Base-by-base conservation (phyloP, 2,797 vertebrate species). In the Sandelia bainsii region DNA sequence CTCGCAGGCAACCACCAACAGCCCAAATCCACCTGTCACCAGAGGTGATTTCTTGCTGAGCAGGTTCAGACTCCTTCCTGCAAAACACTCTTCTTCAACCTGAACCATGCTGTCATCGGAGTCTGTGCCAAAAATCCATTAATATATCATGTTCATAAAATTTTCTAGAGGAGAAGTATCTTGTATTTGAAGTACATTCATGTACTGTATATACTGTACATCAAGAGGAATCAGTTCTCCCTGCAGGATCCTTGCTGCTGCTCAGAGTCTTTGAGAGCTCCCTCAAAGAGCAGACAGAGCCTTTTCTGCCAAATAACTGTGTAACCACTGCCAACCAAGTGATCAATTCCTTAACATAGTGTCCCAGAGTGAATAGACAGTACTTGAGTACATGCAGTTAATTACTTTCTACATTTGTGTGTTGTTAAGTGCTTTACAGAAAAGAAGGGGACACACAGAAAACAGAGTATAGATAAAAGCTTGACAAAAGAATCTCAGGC, bases 331-430 rank as follows among this genome's bases (percentile, higher is more conserved):
- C 13, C 20, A n/a, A 23, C 17, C 16, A 19, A 23, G 20, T 23
- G 6, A 22, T 62, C 34, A 60, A 1, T 60, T 34, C 27, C 51
- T 37, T 22, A 29, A 62, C 14, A 8, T 4, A 9, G 46, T 42
- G 8, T 45, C 46, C 23, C 17, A 58, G 65, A 75, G 34, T 19
- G 12, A 57, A 63, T 19, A 58, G 27, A 63, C 19, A 34, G 19
- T 22, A 19, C 10, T 62, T 11, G 7, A 63, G 49, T 27, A 44
- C 20, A 45, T 46, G 29, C 6, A 70, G 20, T 44, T 50, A 44
- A 77, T 54, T 61, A 45, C 51, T 13, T 56, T 49, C 56, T 3
- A 4, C 39, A 8, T 52, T n/a, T 23, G 29, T 62, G 12, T 60
- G 37, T 37, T 23, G 0, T 12, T 45, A 29, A 22, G 42, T 16